Base-by-base conservation (phyloP, 2,888 invertebrate species). In the Diarsia dahlii region DNA sequence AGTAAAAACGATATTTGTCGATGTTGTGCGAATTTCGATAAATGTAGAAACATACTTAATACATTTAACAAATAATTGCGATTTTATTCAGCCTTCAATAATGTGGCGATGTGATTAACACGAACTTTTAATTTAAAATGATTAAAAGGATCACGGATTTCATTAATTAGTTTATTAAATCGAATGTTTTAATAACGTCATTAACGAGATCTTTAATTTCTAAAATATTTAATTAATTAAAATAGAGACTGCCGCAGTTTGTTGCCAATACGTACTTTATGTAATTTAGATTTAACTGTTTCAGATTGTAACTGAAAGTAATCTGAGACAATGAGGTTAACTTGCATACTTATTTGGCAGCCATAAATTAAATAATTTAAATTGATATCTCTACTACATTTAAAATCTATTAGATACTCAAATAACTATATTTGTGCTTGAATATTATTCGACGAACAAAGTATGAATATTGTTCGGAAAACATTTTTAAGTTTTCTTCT, bases 11-110 rank as follows among this genome's bases (percentile, higher is more conserved):
- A 28, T 13, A 18, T 20, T 34, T 23, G 8, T 18, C 0, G 45
- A 48, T 67, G 52, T 2, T 52, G 8, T 10, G 13, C 48, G 13
- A 45, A 69, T 20, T 18, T 58, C 12, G 50, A 60, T 23, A 54
- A 23, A 54, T 39, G 23, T 39, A 28, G 8, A 63, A 54, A 28
- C 39, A 62, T 60, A 28, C 39, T 54, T 60, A 46, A 48, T 10
- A 58, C 23, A 13, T 13, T 73, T 9, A 50, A 20, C 46, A 80
- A 65, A 72, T 80, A 46, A 73, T 60, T 73, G 15, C 12, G 15
- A 64, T 66, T 65, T 73, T 39, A 54, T 48, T 66, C 46, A 18
- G 13, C 39, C n/a, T 60, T 23, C 28, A 66, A 46, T 66, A 78
- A 80, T 28, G n/a, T 34, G 39, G 18, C 39, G 13, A 28, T 18